Conservation (phyloP, 1,140 invertebrate genomes). For the Archivesica marissinica region DNA sequence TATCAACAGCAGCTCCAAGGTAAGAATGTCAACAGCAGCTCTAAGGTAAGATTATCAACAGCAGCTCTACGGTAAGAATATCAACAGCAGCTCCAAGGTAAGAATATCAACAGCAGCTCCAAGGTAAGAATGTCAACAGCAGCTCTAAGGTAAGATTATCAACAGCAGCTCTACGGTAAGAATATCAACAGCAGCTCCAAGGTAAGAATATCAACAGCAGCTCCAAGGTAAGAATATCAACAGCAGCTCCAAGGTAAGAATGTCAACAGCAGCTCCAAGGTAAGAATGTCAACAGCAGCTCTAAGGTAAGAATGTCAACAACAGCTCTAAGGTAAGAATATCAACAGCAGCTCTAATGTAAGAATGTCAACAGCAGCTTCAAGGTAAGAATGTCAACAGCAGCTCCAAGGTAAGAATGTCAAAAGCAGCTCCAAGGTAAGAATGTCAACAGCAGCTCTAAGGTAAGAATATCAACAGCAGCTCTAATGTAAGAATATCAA, state of each 20-base stretch:
- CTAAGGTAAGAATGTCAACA: neutral
- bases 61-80: neutral
- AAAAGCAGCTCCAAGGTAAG: too few relatives aligned
- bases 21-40: neutral
- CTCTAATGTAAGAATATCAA: too few relatives aligned
- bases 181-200: neutral
- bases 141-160: neutral
- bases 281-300: constrained; percentile 59
- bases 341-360: neutral
- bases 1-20: neutral
- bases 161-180: neutral
- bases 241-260: constrained; percentile 70
- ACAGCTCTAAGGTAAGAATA: neutral
- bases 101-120: neutral
- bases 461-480: too few relatives aligned
- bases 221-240: neutral
- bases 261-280: constrained; percentile 78
- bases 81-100: neutral
- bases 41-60: too few relatives aligned
- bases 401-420: too few relatives aligned
- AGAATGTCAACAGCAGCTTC: too few relatives aligned
- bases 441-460: too few relatives aligned
- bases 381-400: too few relatives aligned
- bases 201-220: neutral
- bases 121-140: constrained; percentile 1